Base-by-base conservation (phyloP, 2,113 vertebrate genomes). In the Xenus cinereus region DNA sequence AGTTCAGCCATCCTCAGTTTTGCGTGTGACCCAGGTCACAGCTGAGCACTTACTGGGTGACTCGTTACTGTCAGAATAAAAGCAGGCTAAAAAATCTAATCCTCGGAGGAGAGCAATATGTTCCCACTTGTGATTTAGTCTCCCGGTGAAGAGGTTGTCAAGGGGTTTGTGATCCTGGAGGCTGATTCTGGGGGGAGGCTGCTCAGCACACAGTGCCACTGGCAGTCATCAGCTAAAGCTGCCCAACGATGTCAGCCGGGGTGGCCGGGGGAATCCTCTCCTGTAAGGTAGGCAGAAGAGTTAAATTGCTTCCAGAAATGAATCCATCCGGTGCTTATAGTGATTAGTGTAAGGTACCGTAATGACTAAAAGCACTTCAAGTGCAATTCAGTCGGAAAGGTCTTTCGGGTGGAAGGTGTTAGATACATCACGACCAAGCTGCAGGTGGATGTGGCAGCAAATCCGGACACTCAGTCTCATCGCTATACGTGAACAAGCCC, bases 91-190 rank as follows among this genome's bases (percentile, higher is more conserved):
- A 74, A 89, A 92, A 92, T 43, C 53, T 89, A 87, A 91, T 94
- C 84, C 76, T 85, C 57, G 53, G 90, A 87, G 74, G 73, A 89
- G 45, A 73, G 50, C 84, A 90, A 2, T 91, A 81, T 91, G 78
- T 87, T 97, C 89, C 87, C 89, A 84, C 90, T 93, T 94, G 87
- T 82, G 91, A 83, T 81, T 91, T 62, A 92, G 89, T 35, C 89
- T 92, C 23, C 1, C 28, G 53, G 62, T 82, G 80, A 93, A 90
- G 95, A 90, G 92, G 80, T 62, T 94, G 73, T 92, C 62, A 79
- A 93, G 81, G 77, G 50, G 69, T 51, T 84, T 97, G 89, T 4
- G 28, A 81, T 89, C 62, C 77, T n/a, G 84, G 72, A 67, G 92
- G 69, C 5, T 91, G 68, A 51, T 90, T 81, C 74, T 46, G 88